Percentiles rank a stretch among this genome's conserved stretches.
These are phyloP conservation scores for Cottus gobio DNA, from an alignment of 2,113 vertebrate species.

Conservation along the genomic window DNA sequence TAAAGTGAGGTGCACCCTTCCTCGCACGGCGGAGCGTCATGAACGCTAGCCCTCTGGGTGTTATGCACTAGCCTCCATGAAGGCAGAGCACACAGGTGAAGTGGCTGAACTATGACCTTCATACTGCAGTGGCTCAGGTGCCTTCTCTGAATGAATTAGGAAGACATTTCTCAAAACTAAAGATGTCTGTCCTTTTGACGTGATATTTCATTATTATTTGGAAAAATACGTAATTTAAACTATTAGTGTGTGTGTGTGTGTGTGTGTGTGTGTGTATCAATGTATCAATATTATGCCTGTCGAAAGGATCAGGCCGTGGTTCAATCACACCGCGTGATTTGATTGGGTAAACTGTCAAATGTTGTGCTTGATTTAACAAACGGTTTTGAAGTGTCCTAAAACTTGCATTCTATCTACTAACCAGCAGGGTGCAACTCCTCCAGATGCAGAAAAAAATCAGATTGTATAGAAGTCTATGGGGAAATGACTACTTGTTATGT, in stretches of 20 bases:
- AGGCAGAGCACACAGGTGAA: background rate
- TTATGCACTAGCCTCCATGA: background rate
- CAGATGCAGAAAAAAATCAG: background rate
- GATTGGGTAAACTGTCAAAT: too few relatives aligned
- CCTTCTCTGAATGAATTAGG: background rate
- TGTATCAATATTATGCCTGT: too few relatives aligned
- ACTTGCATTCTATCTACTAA: background rate
- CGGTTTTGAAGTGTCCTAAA: background rate
- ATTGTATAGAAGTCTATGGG: background rate
- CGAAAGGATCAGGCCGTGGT: too few relatives aligned
- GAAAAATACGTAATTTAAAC: too few relatives aligned
- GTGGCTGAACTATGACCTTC: too few relatives aligned
- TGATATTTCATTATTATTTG: too few relatives aligned
- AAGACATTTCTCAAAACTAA: background rate
- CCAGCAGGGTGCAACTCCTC: background rate
- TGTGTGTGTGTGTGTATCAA: too few relatives aligned
- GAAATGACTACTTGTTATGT: background rate
- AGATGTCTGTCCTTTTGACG: background rate
- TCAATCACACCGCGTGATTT: too few relatives aligned
- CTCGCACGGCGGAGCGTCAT: background rate
- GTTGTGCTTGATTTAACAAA: too few relatives aligned
- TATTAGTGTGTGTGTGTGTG: accelerated
- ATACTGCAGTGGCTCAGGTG: too few relatives aligned
- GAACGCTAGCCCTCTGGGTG: background rate
- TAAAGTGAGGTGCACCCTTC: background rate